phyloP scores from a whole-genome alignment of 2,797 vertebrate genomes.

The Tympanoctomys barrerae region DNA sequence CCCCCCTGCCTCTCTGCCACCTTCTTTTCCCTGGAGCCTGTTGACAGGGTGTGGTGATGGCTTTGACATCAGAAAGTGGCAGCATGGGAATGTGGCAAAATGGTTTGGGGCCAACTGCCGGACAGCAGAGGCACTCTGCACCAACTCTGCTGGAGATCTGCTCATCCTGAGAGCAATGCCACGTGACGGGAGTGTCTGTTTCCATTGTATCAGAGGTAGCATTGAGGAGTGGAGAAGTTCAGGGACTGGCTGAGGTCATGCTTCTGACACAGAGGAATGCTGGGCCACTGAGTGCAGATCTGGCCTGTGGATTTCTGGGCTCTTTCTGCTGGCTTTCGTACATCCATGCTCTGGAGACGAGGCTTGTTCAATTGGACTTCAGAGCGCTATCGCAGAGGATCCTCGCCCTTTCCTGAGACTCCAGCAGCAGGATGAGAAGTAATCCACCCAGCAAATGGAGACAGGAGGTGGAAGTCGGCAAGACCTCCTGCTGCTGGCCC shows the following conservation, averaged over 20 bases:
- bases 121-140: neutral
- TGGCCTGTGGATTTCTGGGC: neutral
- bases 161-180: neutral
- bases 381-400: neutral
- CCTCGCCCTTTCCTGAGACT: neutral
- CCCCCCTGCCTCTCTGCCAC: conserved; percentile 84
- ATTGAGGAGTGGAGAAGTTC: neutral
- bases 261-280: neutral
- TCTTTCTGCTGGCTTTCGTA: neutral
- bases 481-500: neutral
- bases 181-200: neutral
- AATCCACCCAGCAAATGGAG: neutral
- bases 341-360: neutral
- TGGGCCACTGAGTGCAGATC: neutral
- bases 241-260: neutral
- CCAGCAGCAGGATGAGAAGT: neutral
- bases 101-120: neutral
- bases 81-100: conserved; percentile 57
- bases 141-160: neutral
- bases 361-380: neutral
- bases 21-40: conserved; percentile 88
- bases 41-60: conserved; percentile 83
- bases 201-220: neutral
- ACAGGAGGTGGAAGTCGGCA: neutral
- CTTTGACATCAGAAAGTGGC: conserved; percentile 78